Conservation (phyloP, 2,797 vertebrate species). For the Sebastes nivosus region DNA sequence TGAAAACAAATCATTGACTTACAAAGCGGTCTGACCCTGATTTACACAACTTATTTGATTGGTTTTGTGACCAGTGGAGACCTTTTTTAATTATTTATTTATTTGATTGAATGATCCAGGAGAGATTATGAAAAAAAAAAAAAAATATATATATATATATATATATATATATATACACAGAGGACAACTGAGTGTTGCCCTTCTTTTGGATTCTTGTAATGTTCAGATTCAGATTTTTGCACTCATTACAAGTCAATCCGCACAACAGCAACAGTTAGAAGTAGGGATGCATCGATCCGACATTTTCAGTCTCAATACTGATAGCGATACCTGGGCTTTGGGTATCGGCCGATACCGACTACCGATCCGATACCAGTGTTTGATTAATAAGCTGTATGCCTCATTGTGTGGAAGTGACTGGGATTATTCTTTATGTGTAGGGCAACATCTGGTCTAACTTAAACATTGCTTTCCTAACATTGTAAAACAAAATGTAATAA, state of each 20-base stretch:
- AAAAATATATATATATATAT: background rate
- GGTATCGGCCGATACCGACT: too few species aligned
- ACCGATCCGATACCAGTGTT: too few species aligned
- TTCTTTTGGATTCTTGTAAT: background rate
- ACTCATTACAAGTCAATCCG: background rate
- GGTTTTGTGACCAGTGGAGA: background rate
- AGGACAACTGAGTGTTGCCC: background rate
- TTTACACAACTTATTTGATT: background rate
- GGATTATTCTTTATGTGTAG: too few species aligned
- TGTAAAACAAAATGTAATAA: too few species aligned
- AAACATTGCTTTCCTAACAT: too few species aligned
- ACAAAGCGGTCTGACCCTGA: constrained; percentile 12
- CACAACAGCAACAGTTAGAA: background rate
- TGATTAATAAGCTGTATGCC: too few species aligned
- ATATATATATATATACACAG: background rate
- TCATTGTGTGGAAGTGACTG: too few species aligned
- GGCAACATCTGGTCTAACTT: too few species aligned
- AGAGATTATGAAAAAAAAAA: background rate
- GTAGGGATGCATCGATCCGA: too few species aligned
- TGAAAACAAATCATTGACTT: constrained; percentile 27
- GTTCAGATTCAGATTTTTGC: background rate
- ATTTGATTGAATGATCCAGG: background rate
- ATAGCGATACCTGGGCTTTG: too few species aligned
- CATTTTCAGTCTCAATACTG: too few species aligned
- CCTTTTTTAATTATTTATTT: background rate